Conservation (phyloP, 2,113 vertebrate genomes). For the Microcebus tavaratra region DNA sequence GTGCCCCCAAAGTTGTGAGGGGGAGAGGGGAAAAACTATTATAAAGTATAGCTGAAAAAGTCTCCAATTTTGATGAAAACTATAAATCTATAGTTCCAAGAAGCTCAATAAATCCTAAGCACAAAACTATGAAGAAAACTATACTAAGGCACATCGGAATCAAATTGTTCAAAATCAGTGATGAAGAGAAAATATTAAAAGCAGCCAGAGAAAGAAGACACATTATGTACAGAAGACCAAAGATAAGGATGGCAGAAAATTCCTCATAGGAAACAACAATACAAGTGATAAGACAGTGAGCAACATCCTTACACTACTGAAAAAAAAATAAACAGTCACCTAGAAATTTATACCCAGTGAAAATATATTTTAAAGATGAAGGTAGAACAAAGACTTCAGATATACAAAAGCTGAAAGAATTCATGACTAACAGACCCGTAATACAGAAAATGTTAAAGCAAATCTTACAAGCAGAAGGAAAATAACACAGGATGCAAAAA, state of each 20-base stretch:
- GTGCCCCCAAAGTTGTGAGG: not conserved
- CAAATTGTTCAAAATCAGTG: constrained; percentile 27
- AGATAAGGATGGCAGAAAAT: not conserved
- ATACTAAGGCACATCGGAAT: not conserved
- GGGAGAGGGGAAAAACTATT: not conserved
- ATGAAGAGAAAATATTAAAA: constrained; percentile 22
- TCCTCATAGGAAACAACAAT: not conserved
- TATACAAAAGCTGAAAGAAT: constrained; percentile 30
- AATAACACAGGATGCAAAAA: not conserved
- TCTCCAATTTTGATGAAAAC: constrained; percentile 29
- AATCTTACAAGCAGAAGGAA: constrained; percentile 10
- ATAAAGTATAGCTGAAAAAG: not conserved
- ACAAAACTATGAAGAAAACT: constrained; percentile 28
- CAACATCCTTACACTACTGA: not conserved
- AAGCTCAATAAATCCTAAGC: not conserved
- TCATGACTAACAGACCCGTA: not conserved
- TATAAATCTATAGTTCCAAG: not conserved
- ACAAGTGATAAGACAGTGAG: not conserved
- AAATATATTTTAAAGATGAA: constrained; percentile 37
- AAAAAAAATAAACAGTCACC: not conserved
- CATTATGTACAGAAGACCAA: not conserved
- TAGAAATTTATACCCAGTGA: not conserved
- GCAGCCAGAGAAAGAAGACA: not conserved
- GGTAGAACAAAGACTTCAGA: not conserved
- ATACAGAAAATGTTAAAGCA: not conserved